These are phyloP conservation scores for Clarias laeviceps DNA, from an alignment of 2,797 vertebrate species.

Conservation along the genomic window DNA sequence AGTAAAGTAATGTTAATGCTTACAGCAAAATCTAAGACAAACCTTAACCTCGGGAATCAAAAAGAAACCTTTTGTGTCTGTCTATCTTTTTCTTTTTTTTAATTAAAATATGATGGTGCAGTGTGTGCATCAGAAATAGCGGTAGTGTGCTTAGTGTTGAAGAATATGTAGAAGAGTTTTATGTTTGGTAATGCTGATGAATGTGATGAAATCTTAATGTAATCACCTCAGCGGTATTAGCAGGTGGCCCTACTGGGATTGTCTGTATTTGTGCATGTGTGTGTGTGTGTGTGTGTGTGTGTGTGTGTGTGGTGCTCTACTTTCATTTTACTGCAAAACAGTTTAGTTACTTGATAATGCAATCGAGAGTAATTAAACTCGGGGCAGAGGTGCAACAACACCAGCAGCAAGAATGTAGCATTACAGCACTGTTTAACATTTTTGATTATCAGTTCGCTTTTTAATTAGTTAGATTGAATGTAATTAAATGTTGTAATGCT, in stretches of 20 bases:
- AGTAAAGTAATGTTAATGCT: not conserved
- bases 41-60: not conserved
- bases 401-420: too few species aligned
- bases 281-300: slow-evolving; percentile 15
- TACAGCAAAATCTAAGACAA: not conserved
- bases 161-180: slow-evolving; percentile 48
- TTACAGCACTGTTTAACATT: not conserved
- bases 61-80: not conserved
- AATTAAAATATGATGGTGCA: not conserved
- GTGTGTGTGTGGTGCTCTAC: slow-evolving; percentile 28
- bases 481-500: not conserved
- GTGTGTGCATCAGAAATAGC: slow-evolving; percentile 10
- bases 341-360: slow-evolving; percentile 14
- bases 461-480: not conserved
- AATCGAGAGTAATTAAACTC: not conserved
- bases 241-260: slow-evolving; percentile 56
- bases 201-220: slow-evolving; percentile 69
- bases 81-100: not conserved
- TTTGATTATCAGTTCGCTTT: not conserved
- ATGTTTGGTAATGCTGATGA: slow-evolving; percentile 46
- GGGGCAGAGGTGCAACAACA: not conserved
- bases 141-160: not conserved
- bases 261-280: slow-evolving; percentile 21
- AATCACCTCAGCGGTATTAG: slow-evolving; percentile 70
- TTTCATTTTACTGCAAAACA: not conserved